Conservation (phyloP, 1,140 invertebrate genomes). For the Tetranychus cinnabarinus region DNA sequence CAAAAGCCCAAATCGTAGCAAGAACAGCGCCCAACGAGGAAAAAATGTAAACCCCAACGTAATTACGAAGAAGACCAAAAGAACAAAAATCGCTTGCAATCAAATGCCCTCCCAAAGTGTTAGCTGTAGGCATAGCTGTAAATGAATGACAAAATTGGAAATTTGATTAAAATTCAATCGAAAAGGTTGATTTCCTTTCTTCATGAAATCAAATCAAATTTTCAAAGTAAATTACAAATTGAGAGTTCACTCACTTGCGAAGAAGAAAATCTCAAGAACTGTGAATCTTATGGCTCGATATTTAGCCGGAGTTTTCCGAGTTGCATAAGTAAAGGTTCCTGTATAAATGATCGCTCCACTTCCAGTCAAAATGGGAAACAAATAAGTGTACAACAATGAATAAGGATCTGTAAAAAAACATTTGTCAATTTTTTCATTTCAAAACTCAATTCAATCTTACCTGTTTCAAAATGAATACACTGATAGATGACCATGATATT, state of each 20-base stretch:
- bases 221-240: not conserved
- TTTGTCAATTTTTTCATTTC: too few relatives aligned
- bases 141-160: not conserved
- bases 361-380: too few relatives aligned
- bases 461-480: not conserved
- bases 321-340: not conserved
- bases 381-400: too few relatives aligned
- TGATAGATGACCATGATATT: not conserved
- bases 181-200: too few relatives aligned
- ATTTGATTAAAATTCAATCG: not conserved
- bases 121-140: not conserved
- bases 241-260: not conserved
- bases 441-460: not conserved
- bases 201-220: not conserved
- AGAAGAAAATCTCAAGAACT: not conserved
- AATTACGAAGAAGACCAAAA: not conserved
- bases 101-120: not conserved
- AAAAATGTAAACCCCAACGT: not conserved
- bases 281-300: slow-evolving; percentile 2
- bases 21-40: not conserved
- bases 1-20: not conserved
- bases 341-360: too few relatives aligned
- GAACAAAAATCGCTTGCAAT: not conserved
- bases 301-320: not conserved
- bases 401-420: too few relatives aligned